Conservation (phyloP, 2,113 vertebrate genomes). For the Melanostigma gelatinosum region DNA sequence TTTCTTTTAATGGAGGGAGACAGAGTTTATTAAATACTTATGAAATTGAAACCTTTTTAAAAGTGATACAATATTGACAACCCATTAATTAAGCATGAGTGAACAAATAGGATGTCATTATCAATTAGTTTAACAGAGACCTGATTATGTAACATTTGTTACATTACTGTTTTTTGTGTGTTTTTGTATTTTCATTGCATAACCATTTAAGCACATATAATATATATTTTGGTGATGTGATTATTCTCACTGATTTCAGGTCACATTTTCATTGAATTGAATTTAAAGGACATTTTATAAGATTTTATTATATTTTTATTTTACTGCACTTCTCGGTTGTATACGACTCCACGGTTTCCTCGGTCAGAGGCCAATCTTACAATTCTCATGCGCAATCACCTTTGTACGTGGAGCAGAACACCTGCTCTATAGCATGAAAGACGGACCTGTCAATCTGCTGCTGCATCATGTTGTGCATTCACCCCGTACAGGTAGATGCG, state of each 20-base stretch:
- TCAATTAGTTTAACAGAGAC: neutral
- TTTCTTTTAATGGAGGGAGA: neutral
- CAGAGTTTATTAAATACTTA: neutral
- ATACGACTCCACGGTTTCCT: neutral
- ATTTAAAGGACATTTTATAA: neutral
- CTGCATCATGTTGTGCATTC: neutral
- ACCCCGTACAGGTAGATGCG: neutral
- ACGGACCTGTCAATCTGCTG: neutral
- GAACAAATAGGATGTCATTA: neutral
- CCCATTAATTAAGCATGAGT: neutral
- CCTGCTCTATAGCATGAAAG: neutral
- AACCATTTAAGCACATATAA: neutral
- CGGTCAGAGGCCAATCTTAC: neutral
- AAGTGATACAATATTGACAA: neutral
- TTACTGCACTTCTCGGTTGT: neutral
- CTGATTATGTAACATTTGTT: neutral
- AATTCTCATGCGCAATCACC: neutral
- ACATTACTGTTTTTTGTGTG: neutral
- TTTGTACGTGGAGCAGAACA: neutral
- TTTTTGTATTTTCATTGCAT: neutral
- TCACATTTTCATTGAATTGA: neutral
- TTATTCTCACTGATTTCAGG: neutral
- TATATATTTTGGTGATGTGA: neutral
- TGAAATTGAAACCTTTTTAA: neutral
- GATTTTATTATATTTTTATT: neutral